A percentile compares a stretch with the other conserved stretches of the same genome.
These are phyloP conservation scores for Camelus bactrianus DNA, from an alignment of 2,113 vertebrate genomes.

Conservation along the genomic window DNA sequence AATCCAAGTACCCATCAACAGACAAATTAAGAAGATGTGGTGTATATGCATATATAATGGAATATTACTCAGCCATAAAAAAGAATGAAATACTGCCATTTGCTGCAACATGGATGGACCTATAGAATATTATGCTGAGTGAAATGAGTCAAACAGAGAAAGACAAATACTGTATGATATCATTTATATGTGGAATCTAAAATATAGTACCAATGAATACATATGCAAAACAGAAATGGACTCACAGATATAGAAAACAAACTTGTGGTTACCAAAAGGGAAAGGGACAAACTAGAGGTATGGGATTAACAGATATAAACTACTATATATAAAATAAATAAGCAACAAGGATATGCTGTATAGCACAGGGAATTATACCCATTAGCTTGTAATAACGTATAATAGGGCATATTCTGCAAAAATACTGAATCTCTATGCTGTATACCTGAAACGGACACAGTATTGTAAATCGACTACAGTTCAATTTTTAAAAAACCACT, in stretches of 20 bases:
- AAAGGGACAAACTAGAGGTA: not conserved
- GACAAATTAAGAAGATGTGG: not conserved
- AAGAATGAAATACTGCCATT: not conserved
- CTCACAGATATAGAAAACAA: not conserved
- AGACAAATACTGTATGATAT: not conserved
- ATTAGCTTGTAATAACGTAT: not conserved
- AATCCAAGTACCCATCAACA: too few species aligned
- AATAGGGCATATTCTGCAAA: not conserved
- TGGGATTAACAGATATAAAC: not conserved
- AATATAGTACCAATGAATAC: not conserved
- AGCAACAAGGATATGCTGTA: not conserved
- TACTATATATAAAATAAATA: not conserved
- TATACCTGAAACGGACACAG: not conserved
- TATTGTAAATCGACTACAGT: not conserved
- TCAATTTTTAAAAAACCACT: not conserved
- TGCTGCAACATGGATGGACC: not conserved
- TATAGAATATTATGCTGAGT: not conserved
- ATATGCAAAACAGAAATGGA: not conserved
- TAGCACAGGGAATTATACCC: not conserved
- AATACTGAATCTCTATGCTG: not conserved
- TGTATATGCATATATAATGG: not conserved
- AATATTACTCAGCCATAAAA: not conserved
- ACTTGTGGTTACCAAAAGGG: not conserved
- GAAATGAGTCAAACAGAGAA: not conserved
- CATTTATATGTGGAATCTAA: not conserved